Evolutionary conservation across 64 coral and sea anemone genomes (phyloP).

Genomic region (Montipora sp.): DNA sequence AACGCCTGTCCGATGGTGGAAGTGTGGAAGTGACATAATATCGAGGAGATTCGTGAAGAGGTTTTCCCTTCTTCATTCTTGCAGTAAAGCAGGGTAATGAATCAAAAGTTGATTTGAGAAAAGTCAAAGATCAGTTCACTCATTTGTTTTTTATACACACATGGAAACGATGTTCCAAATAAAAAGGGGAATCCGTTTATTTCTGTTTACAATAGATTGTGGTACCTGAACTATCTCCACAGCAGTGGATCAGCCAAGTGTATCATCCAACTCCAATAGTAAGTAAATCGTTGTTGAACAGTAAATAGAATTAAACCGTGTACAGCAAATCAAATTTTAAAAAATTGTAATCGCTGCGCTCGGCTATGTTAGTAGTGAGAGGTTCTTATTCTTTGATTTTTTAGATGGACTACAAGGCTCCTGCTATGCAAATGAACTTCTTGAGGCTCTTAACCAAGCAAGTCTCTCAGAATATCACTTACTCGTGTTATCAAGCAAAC

Average conservation of each 20-base stretch:
- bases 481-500: constrained; percentile 6
- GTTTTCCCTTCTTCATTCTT: no score
- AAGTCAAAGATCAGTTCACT: background rate
- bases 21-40: no score
- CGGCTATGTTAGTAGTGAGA: background rate
- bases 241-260: constrained; percentile 36
- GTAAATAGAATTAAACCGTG: no score
- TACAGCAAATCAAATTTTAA: no score
- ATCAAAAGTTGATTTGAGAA: background rate
- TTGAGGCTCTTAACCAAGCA: constrained; percentile 28
- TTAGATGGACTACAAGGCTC: constrained; percentile 35
- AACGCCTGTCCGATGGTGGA: no score
- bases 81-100: no score
- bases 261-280: background rate
- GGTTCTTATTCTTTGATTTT: background rate
- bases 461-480: constrained; percentile 32
- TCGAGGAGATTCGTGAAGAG: no score
- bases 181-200: background rate
- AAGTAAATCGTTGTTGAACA: background rate
- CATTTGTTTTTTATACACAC: background rate
- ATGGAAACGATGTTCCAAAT: no score
- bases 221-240: constrained; percentile 5
- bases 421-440: constrained; percentile 16
- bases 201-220: background rate
- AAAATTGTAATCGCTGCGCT: no score